Base-by-base conservation (phyloP, 2,888 invertebrate species). In the Molanna angustata region DNA sequence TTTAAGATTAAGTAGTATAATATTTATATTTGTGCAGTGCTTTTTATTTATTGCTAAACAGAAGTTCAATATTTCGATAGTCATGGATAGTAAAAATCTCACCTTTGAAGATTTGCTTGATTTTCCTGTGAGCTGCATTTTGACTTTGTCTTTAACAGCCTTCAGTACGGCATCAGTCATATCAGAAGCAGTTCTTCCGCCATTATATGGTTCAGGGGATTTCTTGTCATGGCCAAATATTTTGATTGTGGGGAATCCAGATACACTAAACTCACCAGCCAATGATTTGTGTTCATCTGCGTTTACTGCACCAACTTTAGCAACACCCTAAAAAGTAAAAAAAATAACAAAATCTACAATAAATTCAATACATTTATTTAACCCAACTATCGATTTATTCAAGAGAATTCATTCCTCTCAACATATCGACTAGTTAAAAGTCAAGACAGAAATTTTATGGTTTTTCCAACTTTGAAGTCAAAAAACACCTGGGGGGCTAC, bases 161-260 rank as follows among this genome's bases (percentile, higher is more conserved):
- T 83, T 84, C n/a, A 98, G 65, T 0, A 84, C 93, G 46, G 86
- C 87, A 63, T 96, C 94, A 17, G 91, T 86, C 62, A 99, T 80
- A 11, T 83, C 90, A 58, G 88, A 84, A 0, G 96, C 95, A 4
- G 88, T 90, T 65, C 98, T 81, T 43, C 82, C 82, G 0, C 94
- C 94, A 65, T 86, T 85, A 71, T 84, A 97, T 58, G 94, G 91
- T 31, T 83, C 83, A 3, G 95, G 93, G 56, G 83, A 85, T 45
- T 80, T 80, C 71, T 95, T 95, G 68, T 91, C 85, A 0, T 80
- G 76, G 0, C 88, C 90, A 70, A 99, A 97, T 40, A 99, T 85
- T 71, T 98, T 99, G 58, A 99, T 86, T 0, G 97, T 94, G 2
- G 99, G 99, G 70, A 96, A 99, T 44, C 98, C 96, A 61, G 80